A percentile compares a stretch with the other conserved stretches of the same genome.
These are phyloP conservation scores for Rhynchonema sp. DNA, from an alignment of 2,888 invertebrate species.

Conservation along the genomic window DNA sequence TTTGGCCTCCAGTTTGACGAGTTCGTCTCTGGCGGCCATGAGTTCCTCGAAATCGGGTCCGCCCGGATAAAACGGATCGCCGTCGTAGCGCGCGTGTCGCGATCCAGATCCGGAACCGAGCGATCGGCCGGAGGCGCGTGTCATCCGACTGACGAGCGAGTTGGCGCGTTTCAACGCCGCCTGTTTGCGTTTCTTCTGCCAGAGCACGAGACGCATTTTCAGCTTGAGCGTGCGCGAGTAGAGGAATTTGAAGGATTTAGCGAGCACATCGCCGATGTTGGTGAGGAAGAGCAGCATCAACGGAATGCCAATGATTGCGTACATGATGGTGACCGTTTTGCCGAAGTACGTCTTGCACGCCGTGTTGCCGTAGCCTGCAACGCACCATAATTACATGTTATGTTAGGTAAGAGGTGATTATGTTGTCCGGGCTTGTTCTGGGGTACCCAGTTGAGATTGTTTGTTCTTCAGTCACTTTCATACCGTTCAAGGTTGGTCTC, in stretches of 20 bases:
- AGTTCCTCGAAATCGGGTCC: constrained; percentile 20
- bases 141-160: constrained; percentile 23
- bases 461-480: too few species aligned
- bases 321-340: constrained; percentile 81
- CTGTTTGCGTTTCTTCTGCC: constrained; percentile 23
- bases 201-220: constrained; percentile 25
- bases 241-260: constrained; percentile 49
- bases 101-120: background rate
- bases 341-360: constrained; percentile 80
- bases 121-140: constrained; percentile 1
- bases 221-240: constrained; percentile 33
- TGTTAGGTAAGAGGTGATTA: too few species aligned
- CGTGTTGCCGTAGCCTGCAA: constrained; percentile 78
- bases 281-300: constrained; percentile 81
- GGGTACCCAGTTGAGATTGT: too few species aligned
- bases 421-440: too few species aligned
- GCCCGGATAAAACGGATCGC: background rate
- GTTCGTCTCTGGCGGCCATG: constrained; percentile 17
- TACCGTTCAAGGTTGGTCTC: too few species aligned
- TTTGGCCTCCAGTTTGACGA: constrained; percentile 20
- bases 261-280: constrained; percentile 58
- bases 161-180: constrained; percentile 17
- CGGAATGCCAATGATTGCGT: constrained; percentile 82
- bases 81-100: background rate
- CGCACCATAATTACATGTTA: too few species aligned